phyloP scores from a whole-genome alignment of 2,113 vertebrate species.

The Silurus glanis region DNA sequence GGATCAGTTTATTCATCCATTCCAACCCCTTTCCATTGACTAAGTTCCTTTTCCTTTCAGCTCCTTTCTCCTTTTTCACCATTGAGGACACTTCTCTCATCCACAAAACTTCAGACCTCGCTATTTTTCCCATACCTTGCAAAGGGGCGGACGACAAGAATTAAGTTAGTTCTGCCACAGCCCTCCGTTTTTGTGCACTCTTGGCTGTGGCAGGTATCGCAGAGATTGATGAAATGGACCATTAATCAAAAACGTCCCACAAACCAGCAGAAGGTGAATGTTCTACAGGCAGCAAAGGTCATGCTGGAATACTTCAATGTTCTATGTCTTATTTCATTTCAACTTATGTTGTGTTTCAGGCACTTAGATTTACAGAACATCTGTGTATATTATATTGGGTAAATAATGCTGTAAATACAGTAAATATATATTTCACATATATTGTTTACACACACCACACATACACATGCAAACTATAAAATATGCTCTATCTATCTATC shows the following conservation, averaged over 20 bases:
- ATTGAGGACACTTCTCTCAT: constrained; percentile 79
- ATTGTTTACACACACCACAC: no score
- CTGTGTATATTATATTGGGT: no score
- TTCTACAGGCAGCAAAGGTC: background rate
- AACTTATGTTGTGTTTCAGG: background rate
- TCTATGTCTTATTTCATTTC: background rate
- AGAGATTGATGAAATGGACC: constrained; percentile 67
- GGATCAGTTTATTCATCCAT: constrained; percentile 80
- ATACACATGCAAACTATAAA: no score
- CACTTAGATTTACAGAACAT: background rate
- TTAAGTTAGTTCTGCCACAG: constrained; percentile 82
- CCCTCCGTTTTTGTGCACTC: constrained; percentile 71
- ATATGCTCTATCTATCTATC: no score
- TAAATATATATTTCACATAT: no score
- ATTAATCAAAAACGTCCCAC: constrained; percentile 71
- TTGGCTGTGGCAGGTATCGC: constrained; percentile 73
- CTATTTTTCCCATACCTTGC: constrained; percentile 83
- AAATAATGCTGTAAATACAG: no score
- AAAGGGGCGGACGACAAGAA: constrained; percentile 77
- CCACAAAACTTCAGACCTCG: constrained; percentile 71
- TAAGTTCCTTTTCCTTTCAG: constrained; percentile 78
- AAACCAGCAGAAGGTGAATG: constrained; percentile 26
- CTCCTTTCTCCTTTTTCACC: constrained; percentile 70
- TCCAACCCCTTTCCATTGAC: constrained; percentile 78
- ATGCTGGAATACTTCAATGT: background rate